Conservation (phyloP, 2,888 invertebrate species). For the Eustalomyia histrio region DNA sequence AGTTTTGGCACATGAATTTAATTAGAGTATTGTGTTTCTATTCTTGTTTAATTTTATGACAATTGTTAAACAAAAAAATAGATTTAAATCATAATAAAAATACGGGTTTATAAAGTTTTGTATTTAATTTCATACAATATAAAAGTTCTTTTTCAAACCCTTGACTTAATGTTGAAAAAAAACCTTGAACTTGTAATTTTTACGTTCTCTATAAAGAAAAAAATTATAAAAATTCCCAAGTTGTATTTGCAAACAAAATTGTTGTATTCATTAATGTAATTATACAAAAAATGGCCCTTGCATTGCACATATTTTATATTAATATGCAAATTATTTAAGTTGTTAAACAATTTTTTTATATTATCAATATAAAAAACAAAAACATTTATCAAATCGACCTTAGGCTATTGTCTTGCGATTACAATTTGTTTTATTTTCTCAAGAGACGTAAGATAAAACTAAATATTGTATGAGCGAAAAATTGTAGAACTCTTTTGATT, state of each 20-base stretch:
- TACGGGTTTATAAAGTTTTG: slow-evolving; percentile 12
- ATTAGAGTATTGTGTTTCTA: slow-evolving; percentile 33
- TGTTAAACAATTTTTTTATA: neutral
- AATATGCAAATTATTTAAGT: slow-evolving; percentile 3
- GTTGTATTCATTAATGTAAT: neutral
- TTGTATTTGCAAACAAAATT: neutral
- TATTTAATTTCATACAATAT: neutral
- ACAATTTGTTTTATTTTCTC: slow-evolving; percentile 2
- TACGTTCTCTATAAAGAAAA: neutral
- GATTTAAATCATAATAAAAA: neutral
- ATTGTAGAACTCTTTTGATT: slow-evolving; percentile 3
- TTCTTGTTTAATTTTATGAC: neutral
- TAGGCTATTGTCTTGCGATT: neutral
- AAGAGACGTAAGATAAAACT: neutral
- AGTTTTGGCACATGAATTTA: slow-evolving; percentile 46
- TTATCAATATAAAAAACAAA: neutral
- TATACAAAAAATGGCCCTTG: neutral
- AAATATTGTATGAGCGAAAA: neutral
- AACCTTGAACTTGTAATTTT: neutral
- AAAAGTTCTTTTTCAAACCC: neutral
- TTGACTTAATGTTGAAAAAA: neutral
- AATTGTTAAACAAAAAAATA: neutral
- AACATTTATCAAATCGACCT: neutral
- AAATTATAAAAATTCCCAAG: neutral
- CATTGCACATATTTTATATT: neutral